phyloP scores from a whole-genome alignment of 1,140 invertebrate species.

The Tachypleus tridentatus region DNA sequence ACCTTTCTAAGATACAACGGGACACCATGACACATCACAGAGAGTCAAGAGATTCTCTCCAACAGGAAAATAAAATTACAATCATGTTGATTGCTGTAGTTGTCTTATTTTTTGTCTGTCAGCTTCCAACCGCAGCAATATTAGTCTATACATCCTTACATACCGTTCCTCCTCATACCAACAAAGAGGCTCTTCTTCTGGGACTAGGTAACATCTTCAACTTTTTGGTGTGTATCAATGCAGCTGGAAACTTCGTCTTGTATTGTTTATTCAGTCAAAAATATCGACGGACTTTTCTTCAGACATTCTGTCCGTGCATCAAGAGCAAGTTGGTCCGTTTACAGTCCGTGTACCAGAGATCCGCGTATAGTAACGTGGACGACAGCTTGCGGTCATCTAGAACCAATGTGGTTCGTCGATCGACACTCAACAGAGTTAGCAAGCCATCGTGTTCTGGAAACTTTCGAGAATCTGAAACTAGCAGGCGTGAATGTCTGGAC shows the following conservation, averaged over 20 bases:
- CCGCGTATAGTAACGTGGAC: slow-evolving; percentile 12
- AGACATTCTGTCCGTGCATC: slow-evolving; percentile 44
- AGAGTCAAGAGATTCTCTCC: slow-evolving; percentile 26
- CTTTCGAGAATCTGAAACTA: too few relatives aligned
- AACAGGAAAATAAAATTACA: slow-evolving; percentile 57
- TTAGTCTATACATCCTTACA: slow-evolving; percentile 41
- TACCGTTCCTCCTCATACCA: slow-evolving; percentile 26
- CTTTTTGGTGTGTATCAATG: slow-evolving; percentile 54
- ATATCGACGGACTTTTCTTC: slow-evolving; percentile 55
- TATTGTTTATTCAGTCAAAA: slow-evolving; percentile 64
- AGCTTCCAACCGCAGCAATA: slow-evolving; percentile 49
- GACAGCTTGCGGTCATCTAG: neutral
- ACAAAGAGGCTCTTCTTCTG: slow-evolving; percentile 33
- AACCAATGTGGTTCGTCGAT: too few relatives aligned
- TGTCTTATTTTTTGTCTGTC: slow-evolving; percentile 57
- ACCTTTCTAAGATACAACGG: slow-evolving; percentile 41
- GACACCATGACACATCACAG: slow-evolving; percentile 39
- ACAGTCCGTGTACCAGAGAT: slow-evolving; percentile 19
- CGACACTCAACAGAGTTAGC: too few relatives aligned
- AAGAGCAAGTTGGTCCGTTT: slow-evolving; percentile 7
- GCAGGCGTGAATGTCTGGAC: too few relatives aligned
- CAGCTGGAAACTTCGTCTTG: slow-evolving; percentile 56
- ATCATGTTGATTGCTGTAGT: slow-evolving; percentile 61
- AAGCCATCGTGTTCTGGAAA: too few relatives aligned
- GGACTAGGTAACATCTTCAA: slow-evolving; percentile 59